Conservation (phyloP, 2,113 vertebrate species). For the Brachyistius frenatus region DNA sequence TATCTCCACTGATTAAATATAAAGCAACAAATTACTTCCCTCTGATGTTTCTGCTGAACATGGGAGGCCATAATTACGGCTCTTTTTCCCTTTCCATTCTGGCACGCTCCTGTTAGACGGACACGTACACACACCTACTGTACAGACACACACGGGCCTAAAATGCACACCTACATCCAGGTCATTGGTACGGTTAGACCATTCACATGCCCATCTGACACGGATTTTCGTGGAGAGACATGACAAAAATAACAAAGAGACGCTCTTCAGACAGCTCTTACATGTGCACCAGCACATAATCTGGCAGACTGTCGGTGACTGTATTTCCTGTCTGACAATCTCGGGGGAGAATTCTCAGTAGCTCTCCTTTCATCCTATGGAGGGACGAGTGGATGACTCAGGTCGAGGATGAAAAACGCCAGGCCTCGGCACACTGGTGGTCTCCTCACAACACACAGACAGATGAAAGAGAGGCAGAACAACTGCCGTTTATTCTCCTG, state of each 20-base stretch:
- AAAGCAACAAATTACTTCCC: constrained; percentile 84
- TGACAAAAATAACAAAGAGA: constrained; percentile 41
- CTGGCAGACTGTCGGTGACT: constrained; percentile 51
- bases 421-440: constrained; percentile 42
- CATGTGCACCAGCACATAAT: constrained; percentile 44
- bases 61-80: constrained; percentile 78
- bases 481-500: constrained; percentile 61
- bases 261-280: constrained; percentile 32
- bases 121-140: constrained; percentile 31
- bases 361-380: constrained; percentile 66
- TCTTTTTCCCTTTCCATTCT: constrained; percentile 66
- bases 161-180: constrained; percentile 47
- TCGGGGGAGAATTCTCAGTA: constrained; percentile 50
- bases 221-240: constrained; percentile 31
- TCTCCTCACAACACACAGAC: constrained; percentile 44
- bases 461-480: constrained; percentile 69
- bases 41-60: constrained; percentile 80
- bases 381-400: constrained; percentile 71
- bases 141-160: constrained; percentile 10
- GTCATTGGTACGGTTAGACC: constrained; percentile 60
- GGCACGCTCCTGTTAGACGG: constrained; percentile 61
- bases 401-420: constrained; percentile 48
- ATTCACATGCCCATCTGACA: constrained; percentile 44
- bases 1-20: constrained; percentile 83
- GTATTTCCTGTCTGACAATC: constrained; percentile 69